A percentile compares a stretch with the other conserved stretches of the same genome.
Evolutionary conservation across 2,888 invertebrate genomes (phyloP).

Genomic region (Leucophenga montana): DNA sequence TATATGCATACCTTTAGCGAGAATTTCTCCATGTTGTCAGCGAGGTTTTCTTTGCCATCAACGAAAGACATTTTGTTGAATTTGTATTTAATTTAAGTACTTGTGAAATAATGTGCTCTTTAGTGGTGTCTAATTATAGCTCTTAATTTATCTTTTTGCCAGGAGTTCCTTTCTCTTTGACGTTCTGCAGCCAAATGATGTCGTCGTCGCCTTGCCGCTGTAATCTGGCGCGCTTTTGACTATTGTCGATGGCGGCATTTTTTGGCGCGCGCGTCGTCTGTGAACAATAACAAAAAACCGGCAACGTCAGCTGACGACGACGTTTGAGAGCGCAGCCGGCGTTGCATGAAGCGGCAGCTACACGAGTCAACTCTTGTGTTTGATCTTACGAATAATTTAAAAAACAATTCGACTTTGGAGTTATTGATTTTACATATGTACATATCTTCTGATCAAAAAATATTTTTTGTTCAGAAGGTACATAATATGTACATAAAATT

Average conservation of each 20-base stretch:
- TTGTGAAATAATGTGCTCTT: slow-evolving; percentile 9
- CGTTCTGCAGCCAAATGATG: slow-evolving; percentile 14
- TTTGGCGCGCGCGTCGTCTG: neutral
- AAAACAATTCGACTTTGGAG: too few relatives aligned
- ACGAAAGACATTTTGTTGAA: slow-evolving; percentile 56
- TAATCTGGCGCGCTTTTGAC: neutral
- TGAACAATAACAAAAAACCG: neutral
- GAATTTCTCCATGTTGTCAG: slow-evolving; percentile 72
- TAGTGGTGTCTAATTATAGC: neutral
- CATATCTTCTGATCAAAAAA: too few relatives aligned
- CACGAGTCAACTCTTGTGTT: too few relatives aligned
- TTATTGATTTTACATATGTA: too few relatives aligned
- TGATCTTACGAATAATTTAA: too few relatives aligned
- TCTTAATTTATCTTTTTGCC: too few relatives aligned
- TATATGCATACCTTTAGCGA: slow-evolving; percentile 67
- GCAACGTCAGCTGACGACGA: neutral
- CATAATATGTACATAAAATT: too few relatives aligned
- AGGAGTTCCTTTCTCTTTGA: neutral
- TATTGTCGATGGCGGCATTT: neutral
- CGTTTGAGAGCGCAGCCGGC: neutral
- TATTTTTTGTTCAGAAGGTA: too few relatives aligned
- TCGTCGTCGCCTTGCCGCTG: neutral
- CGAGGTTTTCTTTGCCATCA: slow-evolving; percentile 72
- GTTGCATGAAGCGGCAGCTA: neutral
- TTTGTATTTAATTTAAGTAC: neutral